Conservation (phyloP, 2,113 vertebrate genomes). For the Centropus unirufus region DNA sequence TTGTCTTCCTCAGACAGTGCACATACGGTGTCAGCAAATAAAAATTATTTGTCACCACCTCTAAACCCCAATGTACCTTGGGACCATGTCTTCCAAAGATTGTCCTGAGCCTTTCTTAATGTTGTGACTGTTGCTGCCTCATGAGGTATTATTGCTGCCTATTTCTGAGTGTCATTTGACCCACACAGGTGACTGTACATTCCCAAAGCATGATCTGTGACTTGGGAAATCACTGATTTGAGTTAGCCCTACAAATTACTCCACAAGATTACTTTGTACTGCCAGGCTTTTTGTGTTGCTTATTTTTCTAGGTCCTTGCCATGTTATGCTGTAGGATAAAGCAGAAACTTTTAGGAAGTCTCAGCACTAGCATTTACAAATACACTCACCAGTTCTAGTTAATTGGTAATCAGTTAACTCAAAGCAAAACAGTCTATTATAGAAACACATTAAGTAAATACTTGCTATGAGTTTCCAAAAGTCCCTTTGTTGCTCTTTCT, state of each 20-base stretch:
- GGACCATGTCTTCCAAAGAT: neutral
- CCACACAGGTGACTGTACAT: neutral
- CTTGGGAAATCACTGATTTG: neutral
- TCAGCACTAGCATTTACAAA: neutral
- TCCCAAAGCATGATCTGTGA: neutral
- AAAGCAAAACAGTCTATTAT: neutral
- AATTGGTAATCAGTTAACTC: constrained; percentile 36
- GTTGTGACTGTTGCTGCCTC: neutral
- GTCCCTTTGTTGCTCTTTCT: neutral
- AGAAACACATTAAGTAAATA: neutral
- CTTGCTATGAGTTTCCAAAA: neutral
- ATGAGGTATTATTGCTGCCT: neutral
- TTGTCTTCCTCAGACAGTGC: neutral
- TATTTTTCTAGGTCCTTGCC: neutral
- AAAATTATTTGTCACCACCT: neutral
- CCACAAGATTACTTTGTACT: neutral
- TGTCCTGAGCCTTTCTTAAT: neutral
- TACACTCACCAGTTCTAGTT: neutral
- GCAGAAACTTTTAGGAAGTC: neutral
- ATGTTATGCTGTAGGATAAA: neutral
- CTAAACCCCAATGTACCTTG: neutral
- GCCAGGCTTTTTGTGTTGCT: neutral
- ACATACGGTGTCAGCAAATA: neutral
- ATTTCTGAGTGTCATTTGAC: neutral
- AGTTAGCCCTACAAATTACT: neutral